Conservation (phyloP, 2,797 vertebrate species). For the Micromesistius poutassou region DNA sequence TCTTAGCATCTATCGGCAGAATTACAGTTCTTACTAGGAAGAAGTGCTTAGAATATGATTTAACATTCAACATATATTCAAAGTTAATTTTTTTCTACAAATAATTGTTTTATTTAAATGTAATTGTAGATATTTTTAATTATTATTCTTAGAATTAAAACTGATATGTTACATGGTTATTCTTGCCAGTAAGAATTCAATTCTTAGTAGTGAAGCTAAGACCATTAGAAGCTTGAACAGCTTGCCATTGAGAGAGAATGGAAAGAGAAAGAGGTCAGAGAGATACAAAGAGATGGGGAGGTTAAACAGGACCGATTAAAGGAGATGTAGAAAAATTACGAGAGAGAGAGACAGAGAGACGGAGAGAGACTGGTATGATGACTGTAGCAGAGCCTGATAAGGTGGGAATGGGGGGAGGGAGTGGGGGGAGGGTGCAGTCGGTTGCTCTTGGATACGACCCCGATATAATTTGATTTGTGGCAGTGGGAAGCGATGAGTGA, state of each 20-base stretch:
- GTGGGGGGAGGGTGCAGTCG: conserved; percentile 44
- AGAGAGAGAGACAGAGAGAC: conserved; percentile 50
- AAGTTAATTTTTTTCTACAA: too few relatives aligned
- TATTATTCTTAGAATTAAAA: too few relatives aligned
- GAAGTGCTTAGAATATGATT: too few relatives aligned
- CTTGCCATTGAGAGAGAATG: conserved; percentile 9
- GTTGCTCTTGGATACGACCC: conserved; percentile 79
- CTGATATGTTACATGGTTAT: too few relatives aligned
- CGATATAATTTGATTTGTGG: conserved; percentile 78
- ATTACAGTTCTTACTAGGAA: too few relatives aligned
- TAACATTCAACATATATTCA: too few relatives aligned
- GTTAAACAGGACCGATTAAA: not conserved
- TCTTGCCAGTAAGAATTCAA: too few relatives aligned
- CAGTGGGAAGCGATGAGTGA: conserved; percentile 70
- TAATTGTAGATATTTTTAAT: too few relatives aligned
- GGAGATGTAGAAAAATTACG: not conserved
- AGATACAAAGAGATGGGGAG: not conserved
- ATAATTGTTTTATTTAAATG: too few relatives aligned
- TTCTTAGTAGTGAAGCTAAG: not conserved
- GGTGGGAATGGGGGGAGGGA: conserved; percentile 55
- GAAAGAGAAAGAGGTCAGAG: not conserved
- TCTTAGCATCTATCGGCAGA: too few relatives aligned
- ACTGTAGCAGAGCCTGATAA: conserved; percentile 61
- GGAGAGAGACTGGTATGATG: conserved; percentile 33
- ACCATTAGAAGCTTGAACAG: not conserved